phyloP scores from a whole-genome alignment of 2,888 invertebrate genomes.

The Elegia similella region DNA sequence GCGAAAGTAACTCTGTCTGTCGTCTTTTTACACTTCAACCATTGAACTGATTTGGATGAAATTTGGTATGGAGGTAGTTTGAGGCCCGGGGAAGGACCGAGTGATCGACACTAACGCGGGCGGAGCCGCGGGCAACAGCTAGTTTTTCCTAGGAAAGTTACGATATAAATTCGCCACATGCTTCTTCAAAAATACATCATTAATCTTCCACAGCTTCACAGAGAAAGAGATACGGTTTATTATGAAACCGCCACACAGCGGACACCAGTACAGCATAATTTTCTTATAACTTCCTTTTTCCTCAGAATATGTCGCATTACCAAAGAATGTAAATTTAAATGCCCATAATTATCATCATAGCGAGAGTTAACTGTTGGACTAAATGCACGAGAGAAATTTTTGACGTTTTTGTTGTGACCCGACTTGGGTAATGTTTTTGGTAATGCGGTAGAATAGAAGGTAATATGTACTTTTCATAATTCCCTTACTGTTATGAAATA shows the following conservation, averaged over 20 bases:
- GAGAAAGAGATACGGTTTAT: not conserved
- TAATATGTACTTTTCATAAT: not conserved
- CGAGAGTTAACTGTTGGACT: not conserved
- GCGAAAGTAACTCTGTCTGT: no score
- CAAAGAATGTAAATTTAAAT: constrained; percentile 10
- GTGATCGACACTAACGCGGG: no score
- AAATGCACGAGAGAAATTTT: constrained; percentile 1
- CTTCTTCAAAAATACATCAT: not conserved
- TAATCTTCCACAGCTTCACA: not conserved
- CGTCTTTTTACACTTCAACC: no score
- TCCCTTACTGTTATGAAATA: not conserved
- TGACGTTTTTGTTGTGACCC: not conserved
- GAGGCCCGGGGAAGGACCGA: no score
- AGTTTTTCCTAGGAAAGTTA: no score
- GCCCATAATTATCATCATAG: constrained; percentile 10
- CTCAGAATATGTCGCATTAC: not conserved
- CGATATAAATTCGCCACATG: not conserved
- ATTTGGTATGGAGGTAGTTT: no score
- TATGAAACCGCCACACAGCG: not conserved
- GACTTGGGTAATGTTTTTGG: not conserved
- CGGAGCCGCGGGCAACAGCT: no score
- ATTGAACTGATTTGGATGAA: no score
- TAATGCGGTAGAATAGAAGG: not conserved
- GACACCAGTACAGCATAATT: constrained; percentile 7
- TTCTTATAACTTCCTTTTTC: constrained; percentile 8